Conservation (phyloP, 1,140 invertebrate species). For the Megathymus violae region DNA sequence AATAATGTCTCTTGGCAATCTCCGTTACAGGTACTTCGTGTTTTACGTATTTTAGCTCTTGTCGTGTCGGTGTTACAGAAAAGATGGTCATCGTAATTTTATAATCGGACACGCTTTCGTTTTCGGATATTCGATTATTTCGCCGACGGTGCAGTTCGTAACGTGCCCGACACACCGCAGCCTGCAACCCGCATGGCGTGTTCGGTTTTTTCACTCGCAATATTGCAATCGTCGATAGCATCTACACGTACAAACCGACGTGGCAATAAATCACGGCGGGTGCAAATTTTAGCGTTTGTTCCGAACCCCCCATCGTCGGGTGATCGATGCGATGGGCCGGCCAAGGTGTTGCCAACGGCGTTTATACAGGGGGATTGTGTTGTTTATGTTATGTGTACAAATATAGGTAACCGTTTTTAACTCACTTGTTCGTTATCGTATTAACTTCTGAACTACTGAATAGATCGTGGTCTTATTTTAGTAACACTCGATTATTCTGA, state of each 20-base stretch:
- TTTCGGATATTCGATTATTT: constrained; percentile 3
- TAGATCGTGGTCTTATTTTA: no score
- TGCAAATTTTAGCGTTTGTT: constrained; percentile 52
- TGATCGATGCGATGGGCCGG: constrained; percentile 42
- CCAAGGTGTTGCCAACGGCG: constrained; percentile 18
- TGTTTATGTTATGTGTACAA: no score
- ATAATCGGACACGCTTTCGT: constrained; percentile 11
- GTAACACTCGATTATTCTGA: no score
- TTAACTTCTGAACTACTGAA: no score
- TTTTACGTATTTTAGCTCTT: no score
- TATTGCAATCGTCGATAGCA: constrained; percentile 39
- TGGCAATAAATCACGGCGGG: constrained; percentile 53
- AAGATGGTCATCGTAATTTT: no score
- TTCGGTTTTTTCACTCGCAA: constrained; percentile 35
- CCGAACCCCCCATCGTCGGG: constrained; percentile 40
- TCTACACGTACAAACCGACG: constrained; percentile 23
- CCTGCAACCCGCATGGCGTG: constrained; percentile 11
- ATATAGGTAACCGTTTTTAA: no score
- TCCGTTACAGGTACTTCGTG: no score
- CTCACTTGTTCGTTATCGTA: no score
- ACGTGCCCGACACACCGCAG: not conserved
- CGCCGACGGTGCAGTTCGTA: not conserved
- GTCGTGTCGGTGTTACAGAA: no score
- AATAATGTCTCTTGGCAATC: no score
- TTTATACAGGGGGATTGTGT: not conserved